Base-by-base conservation (phyloP, 2,888 invertebrate species). In the Eupsilia transversa region DNA sequence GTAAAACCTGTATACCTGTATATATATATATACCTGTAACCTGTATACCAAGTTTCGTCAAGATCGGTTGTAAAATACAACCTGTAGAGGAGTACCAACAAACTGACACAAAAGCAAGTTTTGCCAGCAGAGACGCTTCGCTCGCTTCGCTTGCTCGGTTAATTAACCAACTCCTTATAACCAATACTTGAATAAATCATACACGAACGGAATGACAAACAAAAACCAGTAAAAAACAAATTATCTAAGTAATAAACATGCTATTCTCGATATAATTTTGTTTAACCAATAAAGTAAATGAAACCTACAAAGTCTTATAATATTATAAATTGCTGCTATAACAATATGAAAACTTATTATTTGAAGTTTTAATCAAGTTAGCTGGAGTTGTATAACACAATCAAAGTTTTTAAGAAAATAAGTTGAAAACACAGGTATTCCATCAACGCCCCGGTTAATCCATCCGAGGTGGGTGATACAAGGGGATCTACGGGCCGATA, bases 361-460 rank as follows among this genome's bases (percentile, higher is more conserved):
- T 72, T 30, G 2, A 84, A 84, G 66, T 76, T 81, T 63, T 54
- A 54, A 74, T 82, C 49, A 73, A 82, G 72, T 76, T 76, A 65
- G 20, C 63, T 7, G 23, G 56, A 74, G 43, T 65, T 77, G 64
- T 77, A 64, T 77, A 76, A 71, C 64, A 76, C 76, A 59, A 75
- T 74, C 76, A 65, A 84, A 79, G 79, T 79, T 84, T 79, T 73
- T 66, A 82, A 84, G 80, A 82, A 76, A 76, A 82, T 74, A 77
- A 79, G 72, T 85, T 74, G 63, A 73, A 67, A 80, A 80, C 80
- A 85, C 72, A 81, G 81, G 79, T 85, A 85, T 83, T 83, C 85
- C 81, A 85, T 85, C 85, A 85, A 72, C 71, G 67, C 61, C 12
- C 38, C 63, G 74, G 78, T 76, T 85, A 85, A 85, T 85, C 83